phyloP scores from a whole-genome alignment of 2,888 invertebrate genomes.

The Caenorhabditis doughertyi region DNA sequence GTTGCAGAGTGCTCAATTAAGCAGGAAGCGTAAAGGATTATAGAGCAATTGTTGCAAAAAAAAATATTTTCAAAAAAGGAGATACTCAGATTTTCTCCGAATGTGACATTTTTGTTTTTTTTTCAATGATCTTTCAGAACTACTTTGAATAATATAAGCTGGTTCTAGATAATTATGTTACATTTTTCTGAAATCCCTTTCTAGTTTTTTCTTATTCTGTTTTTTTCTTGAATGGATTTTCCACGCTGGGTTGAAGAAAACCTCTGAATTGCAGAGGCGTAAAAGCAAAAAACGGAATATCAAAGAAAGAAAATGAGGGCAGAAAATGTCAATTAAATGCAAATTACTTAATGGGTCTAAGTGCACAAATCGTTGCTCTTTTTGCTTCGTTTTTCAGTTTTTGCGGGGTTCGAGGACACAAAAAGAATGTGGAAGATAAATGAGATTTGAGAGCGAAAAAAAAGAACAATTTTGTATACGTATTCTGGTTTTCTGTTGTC shows the following conservation, averaged over 20 bases:
- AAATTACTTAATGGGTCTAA: conserved; percentile 58
- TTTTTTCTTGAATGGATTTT: background rate
- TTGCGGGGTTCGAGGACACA: background rate
- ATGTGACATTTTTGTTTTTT: too few relatives aligned
- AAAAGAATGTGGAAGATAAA: conserved; percentile 2
- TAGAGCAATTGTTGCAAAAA: background rate
- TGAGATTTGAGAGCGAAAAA: conserved; percentile 2
- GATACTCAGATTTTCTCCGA: too few relatives aligned
- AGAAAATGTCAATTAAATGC: conserved; percentile 49
- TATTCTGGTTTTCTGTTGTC: background rate
- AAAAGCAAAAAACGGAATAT: conserved; percentile 21
- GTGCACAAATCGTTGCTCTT: conserved; percentile 46
- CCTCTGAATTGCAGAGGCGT: background rate
- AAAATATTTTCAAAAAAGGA: background rate
- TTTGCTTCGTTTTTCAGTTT: background rate
- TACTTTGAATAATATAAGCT: too few relatives aligned
- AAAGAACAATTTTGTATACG: conserved; percentile 8
- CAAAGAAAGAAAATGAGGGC: conserved; percentile 6
- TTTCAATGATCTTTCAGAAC: too few relatives aligned
- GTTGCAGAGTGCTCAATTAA: conserved; percentile 16
- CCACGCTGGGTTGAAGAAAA: background rate
- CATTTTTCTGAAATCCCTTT: too few relatives aligned
- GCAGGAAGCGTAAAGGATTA: background rate
- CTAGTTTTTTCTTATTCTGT: too few relatives aligned
- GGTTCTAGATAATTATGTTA: too few relatives aligned